phyloP scores from a whole-genome alignment of 2,113 vertebrate species.

The Corydoras maculifer region DNA sequence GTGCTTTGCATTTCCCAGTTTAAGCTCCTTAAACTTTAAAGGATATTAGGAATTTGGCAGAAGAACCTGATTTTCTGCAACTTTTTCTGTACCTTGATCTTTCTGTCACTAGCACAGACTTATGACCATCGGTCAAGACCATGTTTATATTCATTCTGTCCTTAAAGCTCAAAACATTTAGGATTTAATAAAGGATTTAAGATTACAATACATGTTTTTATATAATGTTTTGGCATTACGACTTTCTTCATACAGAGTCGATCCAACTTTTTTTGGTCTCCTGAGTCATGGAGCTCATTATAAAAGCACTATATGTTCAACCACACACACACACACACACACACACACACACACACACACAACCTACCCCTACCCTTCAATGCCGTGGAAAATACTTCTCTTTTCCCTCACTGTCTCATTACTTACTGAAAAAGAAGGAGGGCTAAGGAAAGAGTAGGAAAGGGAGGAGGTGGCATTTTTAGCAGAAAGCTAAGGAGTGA shows the following conservation, averaged over 20 bases:
- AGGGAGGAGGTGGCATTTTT: neutral
- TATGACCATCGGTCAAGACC: no score
- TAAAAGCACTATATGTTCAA: slow-evolving; percentile 12
- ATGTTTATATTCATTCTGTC: no score
- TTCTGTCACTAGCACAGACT: no score
- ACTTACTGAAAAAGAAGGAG: neutral
- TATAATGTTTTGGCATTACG: no score
- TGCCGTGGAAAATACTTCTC: neutral
- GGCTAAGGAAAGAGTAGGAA: neutral
- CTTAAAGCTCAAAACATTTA: no score
- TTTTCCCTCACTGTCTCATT: neutral
- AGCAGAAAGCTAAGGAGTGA: neutral
- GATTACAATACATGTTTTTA: no score
- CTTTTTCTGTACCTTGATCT: no score
- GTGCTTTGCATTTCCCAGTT: no score
- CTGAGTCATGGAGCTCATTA: slow-evolving; percentile 18
- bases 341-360: slow-evolving; percentile 7
- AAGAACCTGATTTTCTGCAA: neutral
- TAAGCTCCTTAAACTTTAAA: neutral
- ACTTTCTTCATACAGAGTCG: neutral
- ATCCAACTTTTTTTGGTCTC: neutral
- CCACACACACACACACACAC: neutral
- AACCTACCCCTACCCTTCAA: neutral
- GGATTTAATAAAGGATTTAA: no score
- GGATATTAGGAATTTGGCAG: neutral